Evolutionary conservation across 2,797 vertebrate species (phyloP), one percentile per base, ranked within the genome.

Genomic region (Crax fasciolata): DNA sequence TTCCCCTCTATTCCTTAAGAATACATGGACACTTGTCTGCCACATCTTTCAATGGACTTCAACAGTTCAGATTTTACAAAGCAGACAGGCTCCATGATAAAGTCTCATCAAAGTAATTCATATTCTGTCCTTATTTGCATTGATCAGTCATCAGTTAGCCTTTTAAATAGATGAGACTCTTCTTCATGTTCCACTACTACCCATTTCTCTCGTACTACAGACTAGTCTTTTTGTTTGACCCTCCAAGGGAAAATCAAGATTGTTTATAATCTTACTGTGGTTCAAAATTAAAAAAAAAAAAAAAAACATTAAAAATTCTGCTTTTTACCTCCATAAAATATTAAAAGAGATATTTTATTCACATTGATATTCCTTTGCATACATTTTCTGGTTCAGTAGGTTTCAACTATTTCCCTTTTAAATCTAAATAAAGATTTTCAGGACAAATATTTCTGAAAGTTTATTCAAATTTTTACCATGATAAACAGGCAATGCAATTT

Each of bases 271-370:
- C 58, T 89, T 84, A 85, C 15, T 67, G 13, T 82, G 55, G n/a
- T 51, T 89, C 61, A 87, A 75, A 93, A 91, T 87, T 66, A 75
- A 96, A 95, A 94, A 87, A 35, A 35, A 87, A 35, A 35, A 35
- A 35, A 6, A 35, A 77, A 87, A 67, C 59, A 87, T 92, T 92
- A 87, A 79, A n/a, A 4, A 89, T 93, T 93, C 58, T 87, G 35
- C 1, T 1, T 73, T 84, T 91, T 86, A 23, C 13, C 17, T 54
- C 11, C 1, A 23, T 92, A 84, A 94, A 96, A 95, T 84, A 88
- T 74, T 84, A 84, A 90, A 93, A 94, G 35, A 28, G 9, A 49
- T 89, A 32, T 89, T 94, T 91, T 91, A 94, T 94, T 94, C 66
- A 81, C 80, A 76, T 76, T 95, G 73, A 90, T 94, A 59, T 90